phyloP scores from a whole-genome alignment of 2,797 vertebrate species.

The Vultur gryphus region DNA sequence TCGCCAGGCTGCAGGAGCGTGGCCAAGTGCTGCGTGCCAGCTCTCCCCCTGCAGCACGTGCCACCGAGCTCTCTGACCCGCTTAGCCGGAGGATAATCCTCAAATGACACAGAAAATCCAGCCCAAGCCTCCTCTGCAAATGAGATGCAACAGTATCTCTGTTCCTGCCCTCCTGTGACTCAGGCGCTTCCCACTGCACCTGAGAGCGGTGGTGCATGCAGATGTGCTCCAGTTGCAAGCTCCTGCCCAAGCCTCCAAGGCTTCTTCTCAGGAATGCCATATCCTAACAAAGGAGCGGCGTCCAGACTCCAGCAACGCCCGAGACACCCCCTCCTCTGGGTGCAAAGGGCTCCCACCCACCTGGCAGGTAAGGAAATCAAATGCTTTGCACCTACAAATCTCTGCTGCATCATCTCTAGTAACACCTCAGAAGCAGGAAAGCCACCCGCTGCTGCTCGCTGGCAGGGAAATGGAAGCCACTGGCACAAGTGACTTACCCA shows the following conservation, averaged over 20 bases:
- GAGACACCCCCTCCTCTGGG: background rate
- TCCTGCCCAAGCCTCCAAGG: background rate
- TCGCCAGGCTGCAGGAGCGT: background rate
- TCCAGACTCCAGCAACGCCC: background rate
- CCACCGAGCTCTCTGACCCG: background rate
- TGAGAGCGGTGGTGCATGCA: background rate
- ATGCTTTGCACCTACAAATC: background rate
- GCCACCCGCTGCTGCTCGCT: background rate
- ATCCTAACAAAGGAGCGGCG: background rate
- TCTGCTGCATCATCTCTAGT: conserved; percentile 1
- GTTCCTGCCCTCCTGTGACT: background rate
- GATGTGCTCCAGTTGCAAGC: background rate
- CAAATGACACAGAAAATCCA: conserved; percentile 3
- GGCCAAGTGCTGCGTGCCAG: background rate
- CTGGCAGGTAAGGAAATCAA: background rate
- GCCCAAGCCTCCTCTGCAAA: background rate
- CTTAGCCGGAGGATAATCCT: conserved; percentile 1
- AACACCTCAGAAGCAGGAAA: background rate
- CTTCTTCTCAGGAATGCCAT: background rate
- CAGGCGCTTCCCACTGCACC: background rate
- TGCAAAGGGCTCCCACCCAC: background rate
- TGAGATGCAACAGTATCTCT: background rate
- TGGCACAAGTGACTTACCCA: background rate
- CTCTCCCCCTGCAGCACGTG: background rate
- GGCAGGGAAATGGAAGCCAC: background rate